Percentiles rank a stretch among this genome's conserved stretches.
These are phyloP conservation scores for Helicoverpa armigera DNA, from an alignment of 1,140 invertebrate species.

Conservation along the genomic window DNA sequence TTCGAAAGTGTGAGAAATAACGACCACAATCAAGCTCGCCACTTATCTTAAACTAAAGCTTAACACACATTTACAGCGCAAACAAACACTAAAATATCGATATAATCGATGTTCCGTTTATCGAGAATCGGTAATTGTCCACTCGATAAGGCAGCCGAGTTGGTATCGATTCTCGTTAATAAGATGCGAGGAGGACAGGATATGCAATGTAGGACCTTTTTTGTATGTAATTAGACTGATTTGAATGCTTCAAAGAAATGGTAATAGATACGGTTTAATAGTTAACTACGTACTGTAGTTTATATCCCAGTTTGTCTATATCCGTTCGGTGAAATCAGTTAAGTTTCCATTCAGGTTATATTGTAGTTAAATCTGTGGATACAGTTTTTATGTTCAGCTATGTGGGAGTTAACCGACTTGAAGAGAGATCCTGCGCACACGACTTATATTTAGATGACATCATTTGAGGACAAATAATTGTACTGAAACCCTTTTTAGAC, in stretches of 20 bases:
- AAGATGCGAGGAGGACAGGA: slow-evolving; percentile 8
- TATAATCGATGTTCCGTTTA: slow-evolving; percentile 20
- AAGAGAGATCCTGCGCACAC: too few species aligned
- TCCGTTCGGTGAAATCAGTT: neutral
- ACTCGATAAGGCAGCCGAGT: slow-evolving; percentile 16
- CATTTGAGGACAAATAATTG: too few species aligned
- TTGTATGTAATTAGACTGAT: neutral
- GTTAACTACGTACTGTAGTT: neutral
- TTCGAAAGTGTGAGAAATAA: slow-evolving; percentile 44
- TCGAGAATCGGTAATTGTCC: slow-evolving; percentile 35
- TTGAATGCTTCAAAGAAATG: slow-evolving; percentile 18
- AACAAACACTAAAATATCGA: slow-evolving; percentile 35
- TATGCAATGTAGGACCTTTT: neutral
- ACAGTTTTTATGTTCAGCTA: neutral
- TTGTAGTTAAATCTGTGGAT: too few species aligned
- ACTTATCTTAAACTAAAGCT: neutral
- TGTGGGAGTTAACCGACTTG: too few species aligned
- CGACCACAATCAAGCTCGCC: neutral
- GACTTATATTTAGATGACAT: too few species aligned
- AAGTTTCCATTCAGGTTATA: neutral
- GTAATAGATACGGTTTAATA: neutral
- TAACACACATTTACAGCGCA: slow-evolving; percentile 13
- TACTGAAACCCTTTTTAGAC: too few species aligned
- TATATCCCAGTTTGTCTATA: neutral
- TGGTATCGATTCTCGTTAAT: slow-evolving; percentile 12